Percentiles rank a stretch among this genome's conserved stretches.
phyloP scores from a whole-genome alignment of 2,797 vertebrate genomes.

The Anguilla obscura region DNA sequence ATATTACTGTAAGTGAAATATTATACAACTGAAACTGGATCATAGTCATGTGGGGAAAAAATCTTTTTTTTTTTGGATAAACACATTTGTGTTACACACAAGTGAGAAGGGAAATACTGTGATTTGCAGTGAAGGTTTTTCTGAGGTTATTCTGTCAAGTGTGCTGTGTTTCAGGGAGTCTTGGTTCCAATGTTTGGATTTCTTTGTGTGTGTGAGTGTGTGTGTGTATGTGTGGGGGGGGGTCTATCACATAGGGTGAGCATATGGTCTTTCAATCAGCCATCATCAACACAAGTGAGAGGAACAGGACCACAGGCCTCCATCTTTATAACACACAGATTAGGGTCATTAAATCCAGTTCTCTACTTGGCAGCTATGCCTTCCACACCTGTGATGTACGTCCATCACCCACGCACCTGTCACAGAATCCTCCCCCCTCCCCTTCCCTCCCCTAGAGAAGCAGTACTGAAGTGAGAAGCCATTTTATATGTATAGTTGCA shows the following conservation, averaged over 20 bases:
- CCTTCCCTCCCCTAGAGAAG: neutral
- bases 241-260: neutral
- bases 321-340: neutral
- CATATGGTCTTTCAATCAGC: constrained; percentile 13
- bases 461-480: neutral
- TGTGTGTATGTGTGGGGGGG: neutral
- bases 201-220: neutral
- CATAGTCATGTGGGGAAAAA: neutral
- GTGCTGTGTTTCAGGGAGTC: neutral
- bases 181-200: neutral
- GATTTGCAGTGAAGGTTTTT: neutral
- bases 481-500: neutral
- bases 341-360: neutral
- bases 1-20: constrained; percentile 19
- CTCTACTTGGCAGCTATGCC: neutral
- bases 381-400: neutral
- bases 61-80: neutral
- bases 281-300: neutral
- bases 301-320: neutral
- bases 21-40: constrained; percentile 18
- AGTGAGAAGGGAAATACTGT: neutral
- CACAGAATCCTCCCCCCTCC: neutral
- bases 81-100: neutral
- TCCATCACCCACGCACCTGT: neutral
- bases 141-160: neutral